Percentiles rank a stretch among this genome's conserved stretches.
phyloP scores from a whole-genome alignment of 2,888 invertebrate species.

The Meandrusa payeni region DNA sequence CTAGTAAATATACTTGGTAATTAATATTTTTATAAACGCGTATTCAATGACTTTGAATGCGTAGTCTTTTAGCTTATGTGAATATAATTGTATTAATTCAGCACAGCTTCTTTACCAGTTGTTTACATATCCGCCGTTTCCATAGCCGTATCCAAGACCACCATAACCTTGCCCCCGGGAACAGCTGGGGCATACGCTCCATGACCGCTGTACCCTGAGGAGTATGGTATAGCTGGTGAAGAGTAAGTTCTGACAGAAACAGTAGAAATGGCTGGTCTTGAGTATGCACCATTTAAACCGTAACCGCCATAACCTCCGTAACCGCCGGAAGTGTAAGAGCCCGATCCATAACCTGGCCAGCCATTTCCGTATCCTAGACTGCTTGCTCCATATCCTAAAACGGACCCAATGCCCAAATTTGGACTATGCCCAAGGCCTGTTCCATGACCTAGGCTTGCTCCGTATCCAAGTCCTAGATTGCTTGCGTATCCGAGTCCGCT shows the following conservation, averaged over 20 bases:
- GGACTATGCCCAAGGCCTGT: slow-evolving; percentile 36
- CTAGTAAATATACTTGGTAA: too few species aligned
- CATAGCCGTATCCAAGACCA: slow-evolving; percentile 29
- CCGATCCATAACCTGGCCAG: not conserved
- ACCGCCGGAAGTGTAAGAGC: too few species aligned
- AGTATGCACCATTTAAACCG: too few species aligned
- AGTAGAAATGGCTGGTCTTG: slow-evolving; percentile 39
- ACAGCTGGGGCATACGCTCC: slow-evolving; percentile 32
- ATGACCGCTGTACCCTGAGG: slow-evolving; percentile 26
- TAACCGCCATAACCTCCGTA: slow-evolving; percentile 21
- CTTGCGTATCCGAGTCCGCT: too few species aligned
- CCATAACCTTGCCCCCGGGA: slow-evolving; percentile 27
- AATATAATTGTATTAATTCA: not conserved
- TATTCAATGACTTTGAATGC: too few species aligned
- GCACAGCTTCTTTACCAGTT: slow-evolving; percentile 41
- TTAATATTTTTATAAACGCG: too few species aligned
- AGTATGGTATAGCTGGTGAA: slow-evolving; percentile 33
- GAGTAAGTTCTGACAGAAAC: not conserved
- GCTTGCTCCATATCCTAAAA: slow-evolving; percentile 24
- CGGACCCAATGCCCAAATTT: too few species aligned
- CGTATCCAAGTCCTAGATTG: too few species aligned
- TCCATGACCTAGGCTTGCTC: too few species aligned
- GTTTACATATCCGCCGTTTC: slow-evolving; percentile 32
- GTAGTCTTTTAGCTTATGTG: too few species aligned
- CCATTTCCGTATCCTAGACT: slow-evolving; percentile 32